These are phyloP conservation scores for Torymus auratus DNA, from an alignment of 2,888 invertebrate species.

Conservation along the genomic window DNA sequence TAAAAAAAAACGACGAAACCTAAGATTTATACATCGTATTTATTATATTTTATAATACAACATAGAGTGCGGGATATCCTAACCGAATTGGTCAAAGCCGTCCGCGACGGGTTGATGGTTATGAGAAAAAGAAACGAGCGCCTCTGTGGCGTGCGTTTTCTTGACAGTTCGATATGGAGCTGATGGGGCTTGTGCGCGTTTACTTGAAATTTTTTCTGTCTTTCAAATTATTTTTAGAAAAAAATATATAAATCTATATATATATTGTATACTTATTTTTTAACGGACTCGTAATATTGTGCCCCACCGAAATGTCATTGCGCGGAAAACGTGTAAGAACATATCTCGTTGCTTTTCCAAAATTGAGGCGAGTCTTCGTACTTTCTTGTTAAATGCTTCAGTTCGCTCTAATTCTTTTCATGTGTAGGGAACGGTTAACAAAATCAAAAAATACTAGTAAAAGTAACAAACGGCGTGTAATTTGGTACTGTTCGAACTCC, in stretches of 20 bases:
- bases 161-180: constrained; percentile 23
- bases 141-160: background rate
- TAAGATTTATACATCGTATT: constrained; percentile 65
- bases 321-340: constrained; percentile 6
- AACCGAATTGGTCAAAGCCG: constrained; percentile 60
- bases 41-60: constrained; percentile 61
- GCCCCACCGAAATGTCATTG: constrained; percentile 6
- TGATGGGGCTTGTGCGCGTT: constrained; percentile 5
- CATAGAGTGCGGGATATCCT: background rate
- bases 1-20: constrained; percentile 60
- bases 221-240: no score
- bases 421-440: constrained; percentile 3
- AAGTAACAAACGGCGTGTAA: constrained; percentile 38
- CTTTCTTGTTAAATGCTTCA: constrained; percentile 4
- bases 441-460: constrained; percentile 5
- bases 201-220: constrained; percentile 9
- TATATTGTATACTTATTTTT: background rate
- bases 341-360: constrained; percentile 17
- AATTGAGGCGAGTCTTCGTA: background rate
- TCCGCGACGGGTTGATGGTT: constrained; percentile 54
- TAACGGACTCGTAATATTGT: constrained; percentile 5
- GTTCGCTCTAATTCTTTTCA: constrained; percentile 1
- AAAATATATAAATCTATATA: no score
- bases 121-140: constrained; percentile 7
- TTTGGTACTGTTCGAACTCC: constrained; percentile 58